Percentiles rank a stretch among this genome's conserved stretches.
These are phyloP conservation scores for Notospermus geniculatus DNA, from an alignment of 1,140 invertebrate genomes.

Conservation along the genomic window DNA sequence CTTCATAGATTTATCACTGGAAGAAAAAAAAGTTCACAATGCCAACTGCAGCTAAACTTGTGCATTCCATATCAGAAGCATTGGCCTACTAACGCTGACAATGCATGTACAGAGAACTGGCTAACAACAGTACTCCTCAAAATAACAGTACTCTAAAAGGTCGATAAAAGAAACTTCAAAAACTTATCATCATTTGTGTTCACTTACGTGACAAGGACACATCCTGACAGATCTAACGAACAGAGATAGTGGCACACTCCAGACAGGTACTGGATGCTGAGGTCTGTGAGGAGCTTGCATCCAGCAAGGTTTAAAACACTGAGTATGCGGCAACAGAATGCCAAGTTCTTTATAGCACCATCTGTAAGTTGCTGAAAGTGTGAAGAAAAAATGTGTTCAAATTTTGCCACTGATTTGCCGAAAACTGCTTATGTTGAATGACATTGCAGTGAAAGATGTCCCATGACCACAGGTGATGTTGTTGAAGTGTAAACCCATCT, in stretches of 20 bases:
- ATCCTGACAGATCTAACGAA: slow-evolving; percentile 52
- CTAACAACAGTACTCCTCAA: no score
- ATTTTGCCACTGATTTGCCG: not conserved
- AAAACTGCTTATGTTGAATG: no score
- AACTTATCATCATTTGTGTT: no score
- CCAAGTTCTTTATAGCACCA: slow-evolving; percentile 56
- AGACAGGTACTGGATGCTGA: slow-evolving; percentile 56
- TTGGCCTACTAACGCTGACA: no score
- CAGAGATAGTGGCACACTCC: slow-evolving; percentile 54
- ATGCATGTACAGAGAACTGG: no score
- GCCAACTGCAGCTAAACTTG: no score
- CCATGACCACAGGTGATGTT: no score
- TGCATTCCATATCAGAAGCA: no score
- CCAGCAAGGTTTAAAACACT: slow-evolving; percentile 50
- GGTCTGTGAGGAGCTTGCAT: slow-evolving; percentile 54
- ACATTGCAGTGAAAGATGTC: no score
- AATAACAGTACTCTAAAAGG: no score
- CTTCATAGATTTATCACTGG: slow-evolving; percentile 54
- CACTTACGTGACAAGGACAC: slow-evolving; percentile 51
- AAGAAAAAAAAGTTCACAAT: slow-evolving; percentile 13
- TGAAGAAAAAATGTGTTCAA: not conserved
- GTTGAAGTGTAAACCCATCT: no score
- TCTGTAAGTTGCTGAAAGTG: slow-evolving; percentile 51
- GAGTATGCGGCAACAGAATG: slow-evolving; percentile 55
- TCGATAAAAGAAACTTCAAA: no score